Percentiles rank a stretch among this genome's conserved stretches.
Conservation (phyloP, 2,113 vertebrate species). For the Todiramphus saurophagus region DNA sequence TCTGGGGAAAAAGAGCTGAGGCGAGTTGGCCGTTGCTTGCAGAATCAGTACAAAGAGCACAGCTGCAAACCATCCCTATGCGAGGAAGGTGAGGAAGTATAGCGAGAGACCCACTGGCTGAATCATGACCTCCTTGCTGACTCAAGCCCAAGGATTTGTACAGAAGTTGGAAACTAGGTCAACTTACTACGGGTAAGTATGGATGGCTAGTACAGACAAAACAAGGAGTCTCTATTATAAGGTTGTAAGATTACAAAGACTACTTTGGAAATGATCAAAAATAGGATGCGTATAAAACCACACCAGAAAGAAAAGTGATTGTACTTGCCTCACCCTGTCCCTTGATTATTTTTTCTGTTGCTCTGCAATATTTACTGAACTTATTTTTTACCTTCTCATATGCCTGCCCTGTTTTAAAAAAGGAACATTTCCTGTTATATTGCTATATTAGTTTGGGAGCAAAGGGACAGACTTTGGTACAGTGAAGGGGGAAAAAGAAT, state of each 20-base stretch:
- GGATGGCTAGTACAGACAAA: background rate
- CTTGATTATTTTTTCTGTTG: background rate
- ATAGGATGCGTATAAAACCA: background rate
- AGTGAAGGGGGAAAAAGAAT: background rate
- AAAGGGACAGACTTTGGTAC: background rate
- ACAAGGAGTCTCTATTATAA: background rate
- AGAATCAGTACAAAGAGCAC: background rate
- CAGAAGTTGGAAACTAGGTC: background rate
- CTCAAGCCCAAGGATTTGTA: background rate
- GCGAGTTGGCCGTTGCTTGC: background rate
- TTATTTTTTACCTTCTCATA: background rate
- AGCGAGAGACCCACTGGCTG: background rate
- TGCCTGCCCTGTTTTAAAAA: background rate
- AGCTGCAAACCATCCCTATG: background rate
- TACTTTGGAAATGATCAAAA: slow-evolving; percentile 9
- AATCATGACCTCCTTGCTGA: background rate
- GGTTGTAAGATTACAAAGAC: background rate
- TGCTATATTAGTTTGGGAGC: background rate
- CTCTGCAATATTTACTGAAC: background rate
- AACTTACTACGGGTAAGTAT: background rate
- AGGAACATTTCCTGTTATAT: background rate
- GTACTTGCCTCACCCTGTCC: background rate
- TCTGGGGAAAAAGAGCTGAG: background rate
- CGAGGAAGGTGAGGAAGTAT: background rate
- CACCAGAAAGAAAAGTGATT: background rate